A percentile compares a stretch with the other conserved stretches of the same genome.
phyloP scores from a whole-genome alignment of 2,797 vertebrate genomes.

The Esox lucius region DNA sequence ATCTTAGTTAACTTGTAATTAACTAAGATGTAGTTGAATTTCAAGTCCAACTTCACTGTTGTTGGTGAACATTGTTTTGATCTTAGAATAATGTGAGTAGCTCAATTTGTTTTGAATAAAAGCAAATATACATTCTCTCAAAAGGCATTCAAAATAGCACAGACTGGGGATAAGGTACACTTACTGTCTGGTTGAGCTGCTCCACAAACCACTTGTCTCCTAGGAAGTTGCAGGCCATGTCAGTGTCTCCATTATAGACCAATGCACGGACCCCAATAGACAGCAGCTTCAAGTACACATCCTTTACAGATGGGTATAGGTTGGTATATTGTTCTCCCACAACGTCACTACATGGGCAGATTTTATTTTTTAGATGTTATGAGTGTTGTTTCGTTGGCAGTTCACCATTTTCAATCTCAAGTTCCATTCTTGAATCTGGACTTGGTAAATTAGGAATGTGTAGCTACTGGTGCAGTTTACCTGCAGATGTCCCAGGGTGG shows the following conservation, averaged over 20 bases:
- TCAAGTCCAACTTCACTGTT: not conserved
- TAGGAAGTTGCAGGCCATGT: slow-evolving; percentile 83
- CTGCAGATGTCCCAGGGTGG: slow-evolving; percentile 78
- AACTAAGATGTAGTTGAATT: too few relatives aligned
- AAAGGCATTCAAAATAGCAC: too few relatives aligned
- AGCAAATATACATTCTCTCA: too few relatives aligned
- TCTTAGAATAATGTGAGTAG: too few relatives aligned
- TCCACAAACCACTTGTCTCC: slow-evolving; percentile 82
- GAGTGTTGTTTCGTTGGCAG: not conserved
- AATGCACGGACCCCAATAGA: slow-evolving; percentile 65
- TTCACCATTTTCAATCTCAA: not conserved
- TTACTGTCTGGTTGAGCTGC: slow-evolving; percentile 68
- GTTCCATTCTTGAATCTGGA: not conserved
- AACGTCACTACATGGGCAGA: slow-evolving; percentile 49
- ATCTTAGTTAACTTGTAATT: too few relatives aligned
- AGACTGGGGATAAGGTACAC: not conserved
- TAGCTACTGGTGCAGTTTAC: slow-evolving; percentile 35
- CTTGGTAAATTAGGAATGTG: not conserved
- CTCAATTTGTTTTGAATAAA: too few relatives aligned
- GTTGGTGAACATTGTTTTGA: too few relatives aligned
- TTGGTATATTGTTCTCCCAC: slow-evolving; percentile 57
- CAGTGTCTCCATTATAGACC: slow-evolving; percentile 81
- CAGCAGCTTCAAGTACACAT: slow-evolving; percentile 72
- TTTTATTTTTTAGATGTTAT: not conserved
- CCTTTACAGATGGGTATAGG: slow-evolving; percentile 65